phyloP scores from a whole-genome alignment of 2,888 invertebrate genomes.

The Margaritifera margaritifera region DNA sequence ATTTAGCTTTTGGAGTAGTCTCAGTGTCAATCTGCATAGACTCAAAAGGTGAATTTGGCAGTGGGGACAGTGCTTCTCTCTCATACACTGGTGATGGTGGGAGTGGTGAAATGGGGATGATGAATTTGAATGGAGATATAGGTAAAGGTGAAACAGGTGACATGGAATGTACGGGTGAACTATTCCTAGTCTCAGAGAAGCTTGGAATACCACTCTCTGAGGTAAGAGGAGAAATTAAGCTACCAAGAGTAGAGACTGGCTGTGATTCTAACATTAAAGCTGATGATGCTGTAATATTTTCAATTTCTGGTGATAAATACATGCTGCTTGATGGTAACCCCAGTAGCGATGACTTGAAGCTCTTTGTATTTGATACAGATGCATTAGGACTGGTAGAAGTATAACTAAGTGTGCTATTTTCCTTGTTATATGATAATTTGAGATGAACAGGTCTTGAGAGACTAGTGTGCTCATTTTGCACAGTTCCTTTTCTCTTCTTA shows the following conservation, averaged over 20 bases:
- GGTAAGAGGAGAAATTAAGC: constrained; percentile 13
- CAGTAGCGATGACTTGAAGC: no score
- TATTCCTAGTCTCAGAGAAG: background rate
- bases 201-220: constrained; percentile 16
- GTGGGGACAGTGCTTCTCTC: constrained; percentile 34
- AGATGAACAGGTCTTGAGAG: no score
- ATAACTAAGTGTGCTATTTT: no score
- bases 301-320: constrained; percentile 11
- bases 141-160: constrained; percentile 42
- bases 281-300: constrained; percentile 1
- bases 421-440: no score
- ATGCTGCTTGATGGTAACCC: background rate
- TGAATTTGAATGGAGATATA: constrained; percentile 48
- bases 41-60: constrained; percentile 15
- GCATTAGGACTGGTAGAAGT: no score
- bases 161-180: constrained; percentile 8
- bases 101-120: constrained; percentile 47
- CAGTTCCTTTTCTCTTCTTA: no score
- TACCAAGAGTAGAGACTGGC: constrained; percentile 2
- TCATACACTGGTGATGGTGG: constrained; percentile 45
- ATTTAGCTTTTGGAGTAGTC: constrained; percentile 6
- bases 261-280: background rate
- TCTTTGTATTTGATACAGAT: no score
- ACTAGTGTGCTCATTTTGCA: no score
- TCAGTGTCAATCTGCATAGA: constrained; percentile 1